Evolutionary conservation across 2,797 vertebrate genomes (phyloP).

Genomic region (Rhynchonycteris naso): DNA sequence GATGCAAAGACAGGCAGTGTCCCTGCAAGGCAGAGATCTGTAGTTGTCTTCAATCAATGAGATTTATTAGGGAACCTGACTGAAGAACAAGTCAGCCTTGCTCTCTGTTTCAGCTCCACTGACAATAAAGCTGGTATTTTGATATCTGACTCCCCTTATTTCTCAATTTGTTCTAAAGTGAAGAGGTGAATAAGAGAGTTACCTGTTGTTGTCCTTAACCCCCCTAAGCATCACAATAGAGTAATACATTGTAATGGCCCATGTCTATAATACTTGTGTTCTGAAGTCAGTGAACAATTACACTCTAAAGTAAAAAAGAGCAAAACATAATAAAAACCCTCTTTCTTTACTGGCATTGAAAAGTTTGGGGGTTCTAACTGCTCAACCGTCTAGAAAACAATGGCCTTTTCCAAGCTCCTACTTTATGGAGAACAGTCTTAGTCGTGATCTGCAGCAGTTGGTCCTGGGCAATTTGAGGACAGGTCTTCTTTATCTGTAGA

Average conservation of each 20-base stretch:
- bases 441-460: constrained; percentile 93
- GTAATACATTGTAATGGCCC: background rate
- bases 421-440: constrained; percentile 81
- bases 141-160: background rate
- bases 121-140: background rate
- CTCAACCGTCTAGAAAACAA: background rate
- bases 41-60: background rate
- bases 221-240: background rate
- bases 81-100: background rate
- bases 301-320: constrained; percentile 43
- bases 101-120: background rate
- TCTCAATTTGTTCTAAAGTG: background rate
- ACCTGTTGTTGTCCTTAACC: background rate
- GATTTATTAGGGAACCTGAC: background rate
- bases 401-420: constrained; percentile 61
- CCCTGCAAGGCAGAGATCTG: background rate
- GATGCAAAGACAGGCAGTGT: background rate
- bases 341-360: constrained; percentile 24
- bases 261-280: background rate
- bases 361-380: constrained; percentile 29
- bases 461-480: constrained; percentile 93
- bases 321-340: background rate
- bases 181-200: background rate
- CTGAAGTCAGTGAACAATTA: constrained; percentile 5
- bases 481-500: constrained; percentile 93